Base-by-base conservation (phyloP, 1,140 invertebrate species). In the Meloidogyne exigua region DNA sequence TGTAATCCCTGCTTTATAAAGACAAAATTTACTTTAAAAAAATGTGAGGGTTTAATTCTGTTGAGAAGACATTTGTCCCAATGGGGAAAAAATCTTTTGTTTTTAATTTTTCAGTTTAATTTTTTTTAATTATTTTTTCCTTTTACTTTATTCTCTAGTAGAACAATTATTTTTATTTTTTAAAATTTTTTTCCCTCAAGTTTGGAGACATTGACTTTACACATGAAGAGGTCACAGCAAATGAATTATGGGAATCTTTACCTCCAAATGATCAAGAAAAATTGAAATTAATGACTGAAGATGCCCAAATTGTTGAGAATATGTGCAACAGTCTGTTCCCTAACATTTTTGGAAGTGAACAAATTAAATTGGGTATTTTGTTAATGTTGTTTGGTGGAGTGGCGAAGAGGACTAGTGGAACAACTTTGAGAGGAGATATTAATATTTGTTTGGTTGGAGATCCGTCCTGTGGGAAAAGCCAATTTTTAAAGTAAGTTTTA, bases 371-470 rank as follows among this genome's bases (percentile, higher is more conserved):
- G 78, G 97, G 92, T 26, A 92, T 99, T 73, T 89, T 98, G 1
- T 88, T 99, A 11, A 98, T 99, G 94, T 88, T 99, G 28, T 98
- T 99, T 89, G 96, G 96, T 49, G 97, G 97, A 2, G 96, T 99
- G 12, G 91, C 93, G 0, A 99, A 99, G 89, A 72, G 77, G 39
- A 92, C 91, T n/a, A 98, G 96, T 0, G 92, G 92, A 32, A 92
- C 91, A 0, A 88, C 90, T 72, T 90, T 99, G 0, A 90, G 96
- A 87, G 97, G 97, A 25, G 97, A 99, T 85, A 93, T 99, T 72
- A 99, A 99, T 88, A 92, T 96, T 76, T 98, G 95, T 87, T 92
- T 99, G 80, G 95, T 99, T 32, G 97, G 97, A 12, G 97, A 99
- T 90, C 97, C 97, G 0, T 96, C 94, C 88, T 99, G 96, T 4